These are phyloP conservation scores for Apodemia hepburni DNA, from an alignment of 2,888 invertebrate species.

Conservation along the genomic window DNA sequence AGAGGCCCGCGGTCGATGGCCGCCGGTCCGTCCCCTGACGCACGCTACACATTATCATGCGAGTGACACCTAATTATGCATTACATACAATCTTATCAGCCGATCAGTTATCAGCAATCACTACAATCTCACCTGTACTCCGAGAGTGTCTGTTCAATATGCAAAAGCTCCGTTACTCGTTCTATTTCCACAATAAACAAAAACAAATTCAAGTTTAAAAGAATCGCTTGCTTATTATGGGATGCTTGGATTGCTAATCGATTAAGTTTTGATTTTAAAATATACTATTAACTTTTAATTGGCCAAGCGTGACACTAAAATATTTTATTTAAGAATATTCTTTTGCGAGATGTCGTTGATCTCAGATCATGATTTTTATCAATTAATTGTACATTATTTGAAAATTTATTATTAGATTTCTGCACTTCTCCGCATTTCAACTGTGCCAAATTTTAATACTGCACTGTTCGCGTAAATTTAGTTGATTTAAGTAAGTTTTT, in stretches of 20 bases:
- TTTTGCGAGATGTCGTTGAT: no score
- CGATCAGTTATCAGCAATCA: slow-evolving; percentile 23
- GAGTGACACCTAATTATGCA: slow-evolving; percentile 38
- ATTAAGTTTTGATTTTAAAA: no score
- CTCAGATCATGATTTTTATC: no score
- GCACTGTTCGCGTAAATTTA: no score
- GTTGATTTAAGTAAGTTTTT: no score
- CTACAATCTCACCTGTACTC: slow-evolving; percentile 18
- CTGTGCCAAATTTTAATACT: no score
- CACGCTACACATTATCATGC: slow-evolving; percentile 36
- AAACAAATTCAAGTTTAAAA: slow-evolving; percentile 3
- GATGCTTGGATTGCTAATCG: no score
- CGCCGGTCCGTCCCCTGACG: slow-evolving; percentile 40
- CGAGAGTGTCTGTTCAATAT: neutral
- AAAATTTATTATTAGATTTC: no score
- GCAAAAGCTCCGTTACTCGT: neutral
- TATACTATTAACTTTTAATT: no score
- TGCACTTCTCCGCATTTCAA: no score
- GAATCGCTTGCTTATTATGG: neutral
- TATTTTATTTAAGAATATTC: neutral
- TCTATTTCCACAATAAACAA: slow-evolving; percentile 7
- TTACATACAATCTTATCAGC: slow-evolving; percentile 32
- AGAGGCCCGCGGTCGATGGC: slow-evolving; percentile 72
- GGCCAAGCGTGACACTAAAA: no score
- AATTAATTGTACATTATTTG: no score